Evolutionary conservation across 2,888 invertebrate genomes (phyloP), one percentile per base, ranked within the genome.

Genomic region (Pollenia griseotomentosa): DNA sequence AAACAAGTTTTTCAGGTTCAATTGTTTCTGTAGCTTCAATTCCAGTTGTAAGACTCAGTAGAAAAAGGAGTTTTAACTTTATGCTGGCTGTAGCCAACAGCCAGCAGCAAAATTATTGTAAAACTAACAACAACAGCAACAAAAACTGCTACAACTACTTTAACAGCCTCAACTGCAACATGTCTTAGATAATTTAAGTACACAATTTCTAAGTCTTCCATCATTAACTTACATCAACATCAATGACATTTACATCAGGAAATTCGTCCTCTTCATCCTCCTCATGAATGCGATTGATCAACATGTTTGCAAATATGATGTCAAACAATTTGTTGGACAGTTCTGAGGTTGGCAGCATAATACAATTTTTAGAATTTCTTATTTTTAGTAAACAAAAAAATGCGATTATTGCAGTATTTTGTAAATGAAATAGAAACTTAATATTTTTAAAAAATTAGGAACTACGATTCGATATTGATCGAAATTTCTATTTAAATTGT

Each of bases 1-100:
- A 87, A 87, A 87, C 87, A 81, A 81, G 87, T 87, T 87, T 87
- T 87, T 87, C 87, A 81, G 84, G 84, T 87, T 84, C 81, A 78
- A 83, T 84, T 84, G 61, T 70, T 77, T 55, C 57, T 53, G 59
- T 46, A 11, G 12, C 44, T 42, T 59, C 12, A 0, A 11, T 16
- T 48, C 14, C 75, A 63, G 44, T 14, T 61, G 19, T 33, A 68
- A 40, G 57, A 23, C 57, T 19, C 19, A 53, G 23, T 51, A 48
- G 33, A 75, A 63, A 4, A 63, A 59, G 59, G 51, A 70, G 48
- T 23, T 59, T 16, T 33, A 33, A 46, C 46, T 68, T 66, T 5
- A 33, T 74, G 75, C 42, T 75, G 75, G 11, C 48, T 74, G 40
- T 51, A 19, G n/a, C 6, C 23, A 74, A 48, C 61, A 19, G n/a